Base-by-base conservation (phyloP, 2,113 vertebrate species). In the Alaudala cheleensis region DNA sequence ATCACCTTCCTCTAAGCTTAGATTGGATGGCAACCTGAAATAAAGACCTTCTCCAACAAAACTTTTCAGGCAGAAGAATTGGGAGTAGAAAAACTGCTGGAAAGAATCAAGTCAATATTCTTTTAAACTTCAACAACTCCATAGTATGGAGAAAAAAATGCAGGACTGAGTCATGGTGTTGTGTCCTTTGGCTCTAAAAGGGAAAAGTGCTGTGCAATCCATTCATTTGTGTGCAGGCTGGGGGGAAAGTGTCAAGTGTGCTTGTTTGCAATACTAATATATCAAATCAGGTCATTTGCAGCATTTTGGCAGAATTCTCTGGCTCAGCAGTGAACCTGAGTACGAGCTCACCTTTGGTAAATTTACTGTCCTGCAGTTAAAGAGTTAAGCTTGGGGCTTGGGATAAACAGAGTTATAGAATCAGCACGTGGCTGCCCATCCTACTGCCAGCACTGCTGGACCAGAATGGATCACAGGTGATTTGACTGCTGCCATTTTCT, bases 121-220 rank as follows among this genome's bases (percentile, higher is more conserved):
- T n/a, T 39, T 29, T 10, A 70, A 70, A 57, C 9, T n/a, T 86
- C 33, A 66, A 18, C 34, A 92, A 37, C 42, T 83, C 34, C 34
- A 4, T 1, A 21, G 2, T 6, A 34, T 0, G 1, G 17, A 70
- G 31, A 54, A 72, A 79, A 29, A 80, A 92, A 54, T 0, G 1
- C 5, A 34, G 62, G 34, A 45, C 31, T 49, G 56, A 70, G 21
- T 45, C 15, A 14, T 39, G 39, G 10, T 1, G 6, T 86, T 31
- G 14, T 14, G 24, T 34, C 65, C 45, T 29, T 7, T 23, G 37
- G 17, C n/a, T 72, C 45, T 39, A 11, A 50, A 92, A 34, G 20
- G 20, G 4, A 44, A 47, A 58, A 81, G 6, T 16, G 11, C 40
- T 69, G 5, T n/a, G n/a, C 19, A 73, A 53, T n/a, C 77, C 28